A percentile compares a stretch with the other conserved stretches of the same genome.
Conservation (phyloP, 2,888 invertebrate genomes). For the Blera fallax region DNA sequence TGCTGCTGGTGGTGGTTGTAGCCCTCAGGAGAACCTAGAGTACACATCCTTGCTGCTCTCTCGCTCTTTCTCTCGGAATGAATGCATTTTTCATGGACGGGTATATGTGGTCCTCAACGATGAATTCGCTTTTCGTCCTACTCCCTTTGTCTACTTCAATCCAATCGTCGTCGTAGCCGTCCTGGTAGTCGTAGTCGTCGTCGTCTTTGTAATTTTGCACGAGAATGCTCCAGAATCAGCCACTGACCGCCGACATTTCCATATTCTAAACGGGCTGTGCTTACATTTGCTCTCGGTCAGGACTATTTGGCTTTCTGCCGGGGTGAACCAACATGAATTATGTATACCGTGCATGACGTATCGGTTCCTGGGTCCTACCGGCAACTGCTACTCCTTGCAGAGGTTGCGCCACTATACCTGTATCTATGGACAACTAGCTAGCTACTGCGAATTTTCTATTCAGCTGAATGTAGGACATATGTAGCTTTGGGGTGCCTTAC, state of each 20-base stretch:
- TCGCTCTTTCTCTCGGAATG: background rate
- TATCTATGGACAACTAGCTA: slow-evolving; percentile 1
- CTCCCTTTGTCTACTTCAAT: slow-evolving; percentile 18
- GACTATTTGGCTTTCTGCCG: slow-evolving; percentile 52
- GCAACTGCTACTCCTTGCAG: background rate
- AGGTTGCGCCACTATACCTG: slow-evolving; percentile 22
- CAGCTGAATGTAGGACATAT: slow-evolving; percentile 50
- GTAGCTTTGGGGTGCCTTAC: slow-evolving; percentile 25
- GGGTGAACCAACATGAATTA: slow-evolving; percentile 59
- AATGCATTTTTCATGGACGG: slow-evolving; percentile 51
- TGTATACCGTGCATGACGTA: slow-evolving; percentile 62
- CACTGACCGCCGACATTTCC: slow-evolving; percentile 66
- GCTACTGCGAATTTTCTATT: slow-evolving; percentile 6
- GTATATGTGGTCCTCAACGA: background rate
- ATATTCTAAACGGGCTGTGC: slow-evolving; percentile 66
- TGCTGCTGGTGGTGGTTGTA: background rate
- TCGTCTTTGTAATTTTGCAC: slow-evolving; percentile 55
- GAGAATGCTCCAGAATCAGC: slow-evolving; percentile 41
- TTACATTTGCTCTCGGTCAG: slow-evolving; percentile 63
- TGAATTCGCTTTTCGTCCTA: background rate
- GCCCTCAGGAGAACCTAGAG: background rate
- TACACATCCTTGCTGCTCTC: background rate
- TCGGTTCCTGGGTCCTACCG: slow-evolving; percentile 33
- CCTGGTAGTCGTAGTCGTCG: slow-evolving; percentile 43
- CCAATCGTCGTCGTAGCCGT: slow-evolving; percentile 43